These are phyloP conservation scores for Cetoscarus ocellatus DNA, from an alignment of 2,797 vertebrate genomes.

Conservation along the genomic window DNA sequence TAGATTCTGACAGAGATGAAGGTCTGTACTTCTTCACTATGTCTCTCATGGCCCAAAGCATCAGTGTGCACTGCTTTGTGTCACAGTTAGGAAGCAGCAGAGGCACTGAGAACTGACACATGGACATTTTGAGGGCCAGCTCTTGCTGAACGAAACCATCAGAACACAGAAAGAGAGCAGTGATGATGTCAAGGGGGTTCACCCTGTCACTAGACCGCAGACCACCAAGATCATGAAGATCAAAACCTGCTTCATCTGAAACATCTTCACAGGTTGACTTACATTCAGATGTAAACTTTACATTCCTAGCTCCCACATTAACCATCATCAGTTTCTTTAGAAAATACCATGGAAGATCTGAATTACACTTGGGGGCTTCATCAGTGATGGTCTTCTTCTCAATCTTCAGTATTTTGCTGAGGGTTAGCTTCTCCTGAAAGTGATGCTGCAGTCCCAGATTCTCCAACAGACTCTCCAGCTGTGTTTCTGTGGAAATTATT, in stretches of 20 bases:
- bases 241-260: background rate
- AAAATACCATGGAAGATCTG: slow-evolving; percentile 72
- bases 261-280: slow-evolving; percentile 3
- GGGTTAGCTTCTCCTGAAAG: slow-evolving; percentile 65
- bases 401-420: slow-evolving; percentile 71
- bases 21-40: slow-evolving; percentile 85
- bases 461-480: slow-evolving; percentile 45
- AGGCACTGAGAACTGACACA: slow-evolving; percentile 90
- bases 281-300: slow-evolving; percentile 14
- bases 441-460: slow-evolving; percentile 63
- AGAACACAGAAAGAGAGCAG: slow-evolving; percentile 85
- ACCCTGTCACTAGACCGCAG: background rate
- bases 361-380: slow-evolving; percentile 42
- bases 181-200: slow-evolving; percentile 84
- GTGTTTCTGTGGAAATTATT: slow-evolving; percentile 47
- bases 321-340: slow-evolving; percentile 79
- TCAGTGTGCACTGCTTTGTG: slow-evolving; percentile 70
- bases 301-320: slow-evolving; percentile 74
- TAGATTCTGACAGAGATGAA: slow-evolving; percentile 66
- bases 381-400: slow-evolving; percentile 56
- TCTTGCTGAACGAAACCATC: slow-evolving; percentile 87
- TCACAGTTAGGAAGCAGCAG: slow-evolving; percentile 81
- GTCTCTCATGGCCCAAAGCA: slow-evolving; percentile 89
- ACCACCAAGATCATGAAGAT: slow-evolving; percentile 5
- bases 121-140: slow-evolving; percentile 86